phyloP scores from a whole-genome alignment of 37 sponge, comb jelly and placozoan species.

The Chondrilla cf. caribensis region DNA sequence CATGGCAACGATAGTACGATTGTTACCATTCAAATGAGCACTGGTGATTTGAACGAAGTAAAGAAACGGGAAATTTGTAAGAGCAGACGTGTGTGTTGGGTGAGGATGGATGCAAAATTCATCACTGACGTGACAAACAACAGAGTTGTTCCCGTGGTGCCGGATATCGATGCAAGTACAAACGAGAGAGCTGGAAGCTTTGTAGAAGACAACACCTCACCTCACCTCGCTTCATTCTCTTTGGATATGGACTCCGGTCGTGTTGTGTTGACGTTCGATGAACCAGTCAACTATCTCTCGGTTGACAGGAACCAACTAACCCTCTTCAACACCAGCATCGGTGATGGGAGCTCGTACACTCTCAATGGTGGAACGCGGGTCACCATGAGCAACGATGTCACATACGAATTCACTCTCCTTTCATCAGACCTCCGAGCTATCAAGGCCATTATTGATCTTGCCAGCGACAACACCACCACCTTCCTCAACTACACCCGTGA shows the following conservation, averaged over 20 bases:
- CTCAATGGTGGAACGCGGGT: conserved; percentile 52
- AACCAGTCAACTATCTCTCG: conserved; percentile 55
- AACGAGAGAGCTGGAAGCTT: conserved; percentile 30
- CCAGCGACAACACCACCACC: conserved; percentile 42
- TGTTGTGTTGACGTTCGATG: conserved; percentile 70
- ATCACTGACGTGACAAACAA: conserved; percentile 71
- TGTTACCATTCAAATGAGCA: conserved; percentile 54
- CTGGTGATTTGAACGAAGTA: conserved; percentile 67
- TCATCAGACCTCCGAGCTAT: conserved; percentile 56
- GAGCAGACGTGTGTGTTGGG: conserved; percentile 45
- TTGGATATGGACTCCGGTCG: conserved; percentile 63
- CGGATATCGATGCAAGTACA: background rate
- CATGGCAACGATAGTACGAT: conserved; percentile 51
- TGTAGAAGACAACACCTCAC: conserved; percentile 66
- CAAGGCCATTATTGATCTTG: conserved; percentile 67
- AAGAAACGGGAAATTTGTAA: conserved; percentile 62
- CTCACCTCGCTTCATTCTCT: conserved; percentile 46
- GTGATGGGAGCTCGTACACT: conserved; percentile 32
- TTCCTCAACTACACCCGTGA: conserved; percentile 66
- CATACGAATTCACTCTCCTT: conserved; percentile 42
- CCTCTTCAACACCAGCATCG: conserved; percentile 34
- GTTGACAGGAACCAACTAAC: conserved; percentile 51
- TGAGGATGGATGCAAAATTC: conserved; percentile 47
- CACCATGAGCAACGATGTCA: conserved; percentile 33
- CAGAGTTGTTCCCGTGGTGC: conserved; percentile 19